Conservation (phyloP, 2,797 vertebrate genomes). For the Distichodus sexfasciatus region DNA sequence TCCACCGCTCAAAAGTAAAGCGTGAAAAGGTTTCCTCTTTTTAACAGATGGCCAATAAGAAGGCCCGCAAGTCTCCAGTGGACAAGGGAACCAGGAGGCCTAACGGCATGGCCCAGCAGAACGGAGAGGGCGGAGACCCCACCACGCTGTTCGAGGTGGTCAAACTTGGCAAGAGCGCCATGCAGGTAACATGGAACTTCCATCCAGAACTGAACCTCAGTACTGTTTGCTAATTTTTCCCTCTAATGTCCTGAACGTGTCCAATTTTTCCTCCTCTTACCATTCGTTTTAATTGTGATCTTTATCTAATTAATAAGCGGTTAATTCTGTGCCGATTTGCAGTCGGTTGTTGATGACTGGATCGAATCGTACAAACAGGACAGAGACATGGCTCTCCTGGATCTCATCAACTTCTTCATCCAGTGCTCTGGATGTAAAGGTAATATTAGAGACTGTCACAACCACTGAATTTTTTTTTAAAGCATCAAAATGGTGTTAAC, state of each 20-base stretch:
- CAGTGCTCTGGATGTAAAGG: constrained; percentile 99
- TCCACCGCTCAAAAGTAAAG: no score
- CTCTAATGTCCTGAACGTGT: neutral
- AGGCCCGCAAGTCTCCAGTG: constrained; percentile 87
- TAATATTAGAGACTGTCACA: constrained; percentile 56
- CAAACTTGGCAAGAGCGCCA: constrained; percentile 96
- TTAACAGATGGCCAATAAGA: constrained; percentile 88
- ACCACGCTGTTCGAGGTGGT: constrained; percentile 98
- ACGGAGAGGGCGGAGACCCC: constrained; percentile 87
- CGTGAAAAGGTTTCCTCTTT: neutral
- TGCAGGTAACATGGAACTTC: constrained; percentile 82
- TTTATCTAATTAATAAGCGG: neutral
- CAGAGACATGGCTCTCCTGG: constrained; percentile 94
- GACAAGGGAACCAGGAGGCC: constrained; percentile 90
- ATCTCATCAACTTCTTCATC: constrained; percentile 99
- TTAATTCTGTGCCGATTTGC: neutral
- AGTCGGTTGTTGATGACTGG: constrained; percentile 98
- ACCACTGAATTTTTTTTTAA: neutral
- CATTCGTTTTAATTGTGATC: neutral
- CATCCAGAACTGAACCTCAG: neutral
- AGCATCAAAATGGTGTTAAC: no score
- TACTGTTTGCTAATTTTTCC: no score
- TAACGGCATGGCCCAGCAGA: constrained; percentile 93
- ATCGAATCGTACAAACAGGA: constrained; percentile 99
- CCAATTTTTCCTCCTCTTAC: neutral